Base-by-base conservation (phyloP, 2,797 vertebrate species). In the Kryptolebias ocellatus region DNA sequence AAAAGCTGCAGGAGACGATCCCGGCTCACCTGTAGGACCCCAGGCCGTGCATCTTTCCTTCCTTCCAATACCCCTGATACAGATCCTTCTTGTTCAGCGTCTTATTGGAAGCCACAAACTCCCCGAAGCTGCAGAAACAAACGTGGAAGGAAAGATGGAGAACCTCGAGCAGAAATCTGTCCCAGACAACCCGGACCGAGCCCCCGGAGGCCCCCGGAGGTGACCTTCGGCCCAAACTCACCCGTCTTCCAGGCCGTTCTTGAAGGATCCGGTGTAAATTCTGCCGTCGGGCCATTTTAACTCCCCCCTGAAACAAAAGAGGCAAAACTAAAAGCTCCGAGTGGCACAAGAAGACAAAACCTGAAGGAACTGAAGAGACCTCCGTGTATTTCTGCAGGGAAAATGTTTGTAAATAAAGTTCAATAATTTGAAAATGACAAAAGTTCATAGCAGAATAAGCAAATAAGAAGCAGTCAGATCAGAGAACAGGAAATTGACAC, bases 21-120 rank as follows among this genome's bases (percentile, higher is more conserved):
- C 1, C 2, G 20, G 20, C 60, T 70, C 29, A 98, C 97, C 95
- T 96, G 87, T 96, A 96, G 0, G 93, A 94, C 37, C 96, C 97
- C 10, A 96, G 92, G 58, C 97, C 96, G n/a, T 96, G 95, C 97
- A 98, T 99, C 90, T 94, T 97, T 63, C 97, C 97, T 29, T 98
- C 97, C 74, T 95, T 99, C 97, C 98, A 99, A 47, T 96, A 90
- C 18, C 98, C 98, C 59, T 95, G 93, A 10, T 98, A 99, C 70
- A 94, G 93, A 71, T 99, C 97, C 29, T 90, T 93, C 86, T 97
- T 98, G 84, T 94, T 95, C 49, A 95, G 42, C 0, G 72, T 81
- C 92, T 97, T 98, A 80, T 94, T 97, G 17, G 95, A 95, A 63
- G 95, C 85, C 50, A 91, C 82, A 60, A 95, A 96, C 72, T 99